A percentile compares a stretch with the other conserved stretches of the same genome.
Conservation (phyloP, 2,888 invertebrate species). For the Subacronicta megacephala region DNA sequence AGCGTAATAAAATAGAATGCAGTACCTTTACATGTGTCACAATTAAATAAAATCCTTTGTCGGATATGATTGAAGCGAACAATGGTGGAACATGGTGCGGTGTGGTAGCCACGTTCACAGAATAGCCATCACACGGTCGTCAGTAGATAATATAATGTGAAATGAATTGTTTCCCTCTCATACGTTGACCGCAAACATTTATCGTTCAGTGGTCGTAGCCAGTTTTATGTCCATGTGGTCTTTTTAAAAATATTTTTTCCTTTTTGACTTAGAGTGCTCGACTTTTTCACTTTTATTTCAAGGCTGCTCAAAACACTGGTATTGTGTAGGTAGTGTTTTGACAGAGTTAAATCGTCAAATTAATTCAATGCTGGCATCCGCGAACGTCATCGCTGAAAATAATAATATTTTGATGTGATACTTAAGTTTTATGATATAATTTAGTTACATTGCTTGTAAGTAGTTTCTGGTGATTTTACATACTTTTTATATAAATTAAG, state of each 20-base stretch:
- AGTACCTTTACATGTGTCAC: conserved; percentile 24
- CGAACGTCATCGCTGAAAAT: conserved; percentile 1
- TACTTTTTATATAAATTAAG: not conserved
- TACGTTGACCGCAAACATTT: conserved; percentile 50
- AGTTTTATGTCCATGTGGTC: conserved; percentile 35
- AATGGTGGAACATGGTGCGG: conserved; percentile 31
- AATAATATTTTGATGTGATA: too few species aligned
- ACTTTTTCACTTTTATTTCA: conserved; percentile 39
- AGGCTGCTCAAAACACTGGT: conserved; percentile 4
- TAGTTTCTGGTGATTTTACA: too few species aligned
- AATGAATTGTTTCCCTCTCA: conserved; percentile 52
- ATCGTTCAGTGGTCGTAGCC: conserved; percentile 39
- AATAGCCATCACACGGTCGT: conserved; percentile 35
- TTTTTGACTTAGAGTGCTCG: conserved; percentile 15
- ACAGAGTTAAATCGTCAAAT: conserved; percentile 6
- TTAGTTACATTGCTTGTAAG: too few species aligned
- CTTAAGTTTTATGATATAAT: too few species aligned
- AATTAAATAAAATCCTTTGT: conserved; percentile 35
- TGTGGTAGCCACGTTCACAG: conserved; percentile 29
- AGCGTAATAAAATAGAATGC: conserved; percentile 19
- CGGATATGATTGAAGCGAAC: conserved; percentile 40
- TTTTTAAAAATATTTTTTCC: conserved; percentile 11
- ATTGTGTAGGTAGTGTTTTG: not conserved
- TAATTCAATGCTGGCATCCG: not conserved
- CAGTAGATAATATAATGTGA: conserved; percentile 46